phyloP scores from a whole-genome alignment of 2,113 vertebrate genomes.

The Tricholaema leucomelas region DNA sequence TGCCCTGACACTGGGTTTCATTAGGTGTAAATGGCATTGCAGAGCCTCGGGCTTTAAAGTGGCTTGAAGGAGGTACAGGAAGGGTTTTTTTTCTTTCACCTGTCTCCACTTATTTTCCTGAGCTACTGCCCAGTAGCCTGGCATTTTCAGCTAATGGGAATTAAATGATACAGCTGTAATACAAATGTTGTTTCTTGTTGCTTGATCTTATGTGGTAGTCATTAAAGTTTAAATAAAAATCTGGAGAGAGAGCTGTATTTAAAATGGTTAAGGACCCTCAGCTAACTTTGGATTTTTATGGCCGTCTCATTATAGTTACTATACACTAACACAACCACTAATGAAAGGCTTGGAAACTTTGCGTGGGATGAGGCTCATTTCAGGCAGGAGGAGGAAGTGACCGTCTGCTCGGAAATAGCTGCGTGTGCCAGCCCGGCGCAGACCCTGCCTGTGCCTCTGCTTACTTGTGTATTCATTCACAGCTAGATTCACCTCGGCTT shows the following conservation, averaged over 20 bases:
- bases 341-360: slow-evolving; percentile 78
- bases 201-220: slow-evolving; percentile 68
- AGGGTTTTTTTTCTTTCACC: slow-evolving; percentile 77
- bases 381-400: slow-evolving; percentile 69
- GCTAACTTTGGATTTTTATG: slow-evolving; percentile 81
- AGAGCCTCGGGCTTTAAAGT: slow-evolving; percentile 74
- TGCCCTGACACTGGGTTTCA: slow-evolving; percentile 65
- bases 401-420: slow-evolving; percentile 73
- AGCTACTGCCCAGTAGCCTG: slow-evolving; percentile 72
- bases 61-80: slow-evolving; percentile 50
- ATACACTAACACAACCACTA: slow-evolving; percentile 83
- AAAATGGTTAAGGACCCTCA: slow-evolving; percentile 70
- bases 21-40: slow-evolving; percentile 73
- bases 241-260: slow-evolving; percentile 53
- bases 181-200: slow-evolving; percentile 69
- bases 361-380: slow-evolving; percentile 74
- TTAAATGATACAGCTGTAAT: slow-evolving; percentile 78
- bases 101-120: slow-evolving; percentile 77
- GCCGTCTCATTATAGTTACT: slow-evolving; percentile 82
- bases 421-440: background rate
- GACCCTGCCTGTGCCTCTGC: background rate
- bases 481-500: background rate
- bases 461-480: background rate
- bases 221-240: slow-evolving; percentile 72
- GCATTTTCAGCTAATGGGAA: slow-evolving; percentile 75